Base-by-base conservation (phyloP, 2,113 vertebrate species). In the Leptobrachium leishanense region DNA sequence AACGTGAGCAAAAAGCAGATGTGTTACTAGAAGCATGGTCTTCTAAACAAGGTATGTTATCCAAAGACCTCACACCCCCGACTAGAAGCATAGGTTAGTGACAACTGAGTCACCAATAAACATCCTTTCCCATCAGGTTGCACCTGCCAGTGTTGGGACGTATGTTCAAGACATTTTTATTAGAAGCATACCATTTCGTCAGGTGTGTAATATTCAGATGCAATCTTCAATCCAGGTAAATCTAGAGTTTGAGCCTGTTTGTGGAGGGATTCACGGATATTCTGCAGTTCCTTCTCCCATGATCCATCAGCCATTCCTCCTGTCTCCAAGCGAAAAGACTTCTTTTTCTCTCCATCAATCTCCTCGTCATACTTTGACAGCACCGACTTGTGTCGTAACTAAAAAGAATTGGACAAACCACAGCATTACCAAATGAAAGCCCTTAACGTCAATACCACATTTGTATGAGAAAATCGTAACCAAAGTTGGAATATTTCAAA, bases 331-430 rank as follows among this genome's bases (percentile, higher is more conserved):
- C 91, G 88, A 87, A 97, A 97, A 1, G 94, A 93, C 54, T 92
- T 94, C 20, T 93, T 95, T 88, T 94, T 94, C 84, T 95, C 95
- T 0, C 95, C 95, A 0, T 97, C 95, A 0, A 97, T 95, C 84
- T 96, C 95, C 79, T 96, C 95, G 0, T 97, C 96, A 0, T 97
- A 97, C 83, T 97, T 96, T 20, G 95, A 90, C 66, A 97, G 90
- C 10, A 97, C 88, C 0, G 90, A 81, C 41, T 85, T 93, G 2
- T 87, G 70, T 68, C 95, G 95, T 3, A 93, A 85, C 93, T 94
- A 71, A 11, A 68, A n/a, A 13, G 1, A 5, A 57, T n/a, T 10
- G 54, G 7, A 54, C 9, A 71, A 11, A 11, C 12, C 8, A 39
- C 9, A 70, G 15, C 11, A 3, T 46, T 43, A 41, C 5, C 42